Evolutionary conservation across 2,113 vertebrate genomes (phyloP), one percentile per base, ranked within the genome.

Genomic region (Rattus rattus): DNA sequence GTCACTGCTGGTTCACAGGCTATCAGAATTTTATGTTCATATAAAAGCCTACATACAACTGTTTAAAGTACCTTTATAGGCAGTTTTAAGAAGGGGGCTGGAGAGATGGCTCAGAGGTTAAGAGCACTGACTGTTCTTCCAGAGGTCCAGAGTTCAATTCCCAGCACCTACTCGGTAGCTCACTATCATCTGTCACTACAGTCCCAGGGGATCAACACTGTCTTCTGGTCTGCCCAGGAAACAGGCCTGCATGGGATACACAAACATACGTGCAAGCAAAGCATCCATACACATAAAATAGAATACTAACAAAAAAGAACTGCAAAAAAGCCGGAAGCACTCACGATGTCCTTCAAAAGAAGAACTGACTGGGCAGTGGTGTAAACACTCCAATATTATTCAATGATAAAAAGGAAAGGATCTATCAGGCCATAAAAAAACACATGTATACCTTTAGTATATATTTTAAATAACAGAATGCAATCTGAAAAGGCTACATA

Each of bases 351-450:
- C 22, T 65, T 83, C 0, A 59, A 67, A 28, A 77, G 33, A 91
- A 76, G 33, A 92, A 81, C 0, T n/a, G 10, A 89, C 47, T 14
- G 65, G 54, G 49, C 14, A 52, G 10, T 24, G 5, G 5, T 61
- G 16, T 3, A 88, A 39, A 20, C 24, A 79, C 7, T 16, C 20
- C 30, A 86, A 47, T 80, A 85, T 63, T 43, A 81, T 30, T 95
- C 52, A 79, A 3, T 73, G 54, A 67, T 39, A 84, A 79, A 76
- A 90, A 90, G 52, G 30, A 93, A 90, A 85, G n/a, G 56, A 86
- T 14, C 36, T 75, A 80, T 54, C 16, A 85, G 93, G 89, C 19
- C n/a, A 90, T 17, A 30, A 75, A 81, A 91, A 94, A 24, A 92
- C 33, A 77, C 4, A 12, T 33, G 63, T 70, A 7, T 17, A 73